Evolutionary conservation across 2,797 vertebrate genomes (phyloP), one percentile per base, ranked within the genome.

Genomic region (Diplodus puntazzo): DNA sequence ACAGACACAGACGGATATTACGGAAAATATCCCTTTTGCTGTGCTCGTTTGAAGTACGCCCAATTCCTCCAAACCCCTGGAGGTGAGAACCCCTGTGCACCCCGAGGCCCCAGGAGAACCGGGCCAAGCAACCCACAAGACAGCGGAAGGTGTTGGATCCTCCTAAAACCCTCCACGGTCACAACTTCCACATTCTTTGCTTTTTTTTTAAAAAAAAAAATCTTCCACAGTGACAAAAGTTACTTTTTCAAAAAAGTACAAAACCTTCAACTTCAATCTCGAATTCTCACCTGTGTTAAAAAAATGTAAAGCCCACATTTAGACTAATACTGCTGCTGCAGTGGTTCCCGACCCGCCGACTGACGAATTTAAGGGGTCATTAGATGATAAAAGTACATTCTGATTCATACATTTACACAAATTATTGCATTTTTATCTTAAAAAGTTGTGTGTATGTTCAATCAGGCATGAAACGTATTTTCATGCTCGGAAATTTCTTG

Each of bases 21-120:
- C 59, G 30, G 54, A 25, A 85, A 71, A 79, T 23, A 54, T 77
- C 73, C 17, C 57, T 52, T 68, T 49, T 20, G n/a, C 85, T 65
- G 69, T 80, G 75, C 77, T 73, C 12, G 14, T 63, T 34, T 42
- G 21, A 68, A 71, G 45, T 34, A 54, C 6, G 6, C 23, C 18
- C 0, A 17, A 42, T 64, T 21, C 20, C n/a, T 57, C 55, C 3
- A 14, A 25, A 55, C 7, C 21, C 18, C 18, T 34, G 52, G 52
- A 49, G 70, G 45, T 27, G 27, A 69, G 5, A 63, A 30, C 10
- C 65, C 30, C 20, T 1, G 52, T 23, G 69, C 6, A 18, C n/a
- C 16, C 57, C 4, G 27, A 54, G 48, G 48, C 62, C 50, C 23
- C 20, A 11, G 54, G 34, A 65, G 14, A 65, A 48, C 79, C 30